Percentiles rank a stretch among this genome's conserved stretches.
These are phyloP conservation scores for Balaeniceps rex DNA, from an alignment of 2,113 vertebrate species.

Conservation along the genomic window DNA sequence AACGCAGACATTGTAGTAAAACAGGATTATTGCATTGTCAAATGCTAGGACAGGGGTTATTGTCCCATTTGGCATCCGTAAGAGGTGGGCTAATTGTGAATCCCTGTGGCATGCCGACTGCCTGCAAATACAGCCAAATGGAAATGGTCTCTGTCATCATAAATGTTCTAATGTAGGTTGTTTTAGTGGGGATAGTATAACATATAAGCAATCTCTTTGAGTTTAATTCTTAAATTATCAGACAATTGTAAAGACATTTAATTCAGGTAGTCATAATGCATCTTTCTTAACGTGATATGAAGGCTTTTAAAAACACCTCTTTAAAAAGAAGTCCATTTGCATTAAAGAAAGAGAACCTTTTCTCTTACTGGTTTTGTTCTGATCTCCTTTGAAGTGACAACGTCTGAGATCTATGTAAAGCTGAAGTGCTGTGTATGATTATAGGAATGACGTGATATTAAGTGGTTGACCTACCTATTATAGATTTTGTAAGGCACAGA, in stretches of 20 bases:
- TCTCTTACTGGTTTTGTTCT: background rate
- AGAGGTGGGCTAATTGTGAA: background rate
- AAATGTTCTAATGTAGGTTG: background rate
- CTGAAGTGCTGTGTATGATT: background rate
- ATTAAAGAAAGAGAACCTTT: background rate
- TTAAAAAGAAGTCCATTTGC: background rate
- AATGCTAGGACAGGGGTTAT: background rate
- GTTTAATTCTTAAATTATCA: background rate
- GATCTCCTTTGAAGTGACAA: constrained; percentile 2
- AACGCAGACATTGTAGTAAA: background rate
- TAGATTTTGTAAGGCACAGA: background rate
- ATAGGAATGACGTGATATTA: background rate
- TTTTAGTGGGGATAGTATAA: background rate
- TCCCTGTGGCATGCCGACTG: rapidly evolving
- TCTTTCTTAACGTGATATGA: background rate
- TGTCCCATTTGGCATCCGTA: background rate
- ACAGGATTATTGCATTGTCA: background rate
- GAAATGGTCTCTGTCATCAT: background rate
- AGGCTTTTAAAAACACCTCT: background rate
- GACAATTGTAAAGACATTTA: background rate
- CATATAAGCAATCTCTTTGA: background rate
- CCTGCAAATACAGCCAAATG: background rate
- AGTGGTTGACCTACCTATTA: constrained; percentile 5
- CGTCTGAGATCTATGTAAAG: background rate
- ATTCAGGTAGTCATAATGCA: background rate